A percentile compares a stretch with the other conserved stretches of the same genome.
Conservation (phyloP, 1,140 invertebrate genomes). For the Cotesia typhae region DNA sequence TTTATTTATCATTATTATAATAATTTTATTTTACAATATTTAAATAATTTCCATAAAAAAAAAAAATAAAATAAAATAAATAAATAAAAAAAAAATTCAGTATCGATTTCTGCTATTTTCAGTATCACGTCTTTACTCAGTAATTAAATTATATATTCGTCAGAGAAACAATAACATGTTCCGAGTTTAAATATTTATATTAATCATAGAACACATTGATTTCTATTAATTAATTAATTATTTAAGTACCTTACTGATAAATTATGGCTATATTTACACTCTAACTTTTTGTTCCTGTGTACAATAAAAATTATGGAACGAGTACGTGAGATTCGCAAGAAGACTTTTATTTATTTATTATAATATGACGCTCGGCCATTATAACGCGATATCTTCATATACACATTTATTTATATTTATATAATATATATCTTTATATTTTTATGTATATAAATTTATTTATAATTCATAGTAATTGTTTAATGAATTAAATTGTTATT, state of each 20-base stretch:
- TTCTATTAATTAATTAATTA: slow-evolving; percentile 33
- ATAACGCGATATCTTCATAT: slow-evolving; percentile 1
- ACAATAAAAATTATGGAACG: slow-evolving; percentile 33
- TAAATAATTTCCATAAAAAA: too few species aligned
- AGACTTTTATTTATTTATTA: too few species aligned
- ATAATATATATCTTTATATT: slow-evolving; percentile 27
- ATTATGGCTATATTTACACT: slow-evolving; percentile 46
- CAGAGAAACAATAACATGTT: too few species aligned
- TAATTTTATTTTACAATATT: too few species aligned
- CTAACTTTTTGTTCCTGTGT: slow-evolving; percentile 24
- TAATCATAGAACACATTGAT: slow-evolving; percentile 44
- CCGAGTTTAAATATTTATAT: too few species aligned
- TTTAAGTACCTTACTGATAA: slow-evolving; percentile 42
- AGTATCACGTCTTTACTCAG: too few species aligned
- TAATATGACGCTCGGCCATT: neutral
- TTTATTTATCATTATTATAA: too few species aligned
- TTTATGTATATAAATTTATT: slow-evolving; percentile 25
- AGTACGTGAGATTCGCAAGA: slow-evolving; percentile 22
- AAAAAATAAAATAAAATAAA: too few species aligned
- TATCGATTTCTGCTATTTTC: too few species aligned
- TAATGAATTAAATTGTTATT: neutral
- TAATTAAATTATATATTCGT: too few species aligned
- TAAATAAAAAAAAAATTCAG: too few species aligned
- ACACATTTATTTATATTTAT: slow-evolving; percentile 25
- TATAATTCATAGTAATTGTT: slow-evolving; percentile 28